A percentile compares a stretch with the other conserved stretches of the same genome.
These are phyloP conservation scores for Sesia apiformis DNA, from an alignment of 2,888 invertebrate genomes.

Conservation along the genomic window DNA sequence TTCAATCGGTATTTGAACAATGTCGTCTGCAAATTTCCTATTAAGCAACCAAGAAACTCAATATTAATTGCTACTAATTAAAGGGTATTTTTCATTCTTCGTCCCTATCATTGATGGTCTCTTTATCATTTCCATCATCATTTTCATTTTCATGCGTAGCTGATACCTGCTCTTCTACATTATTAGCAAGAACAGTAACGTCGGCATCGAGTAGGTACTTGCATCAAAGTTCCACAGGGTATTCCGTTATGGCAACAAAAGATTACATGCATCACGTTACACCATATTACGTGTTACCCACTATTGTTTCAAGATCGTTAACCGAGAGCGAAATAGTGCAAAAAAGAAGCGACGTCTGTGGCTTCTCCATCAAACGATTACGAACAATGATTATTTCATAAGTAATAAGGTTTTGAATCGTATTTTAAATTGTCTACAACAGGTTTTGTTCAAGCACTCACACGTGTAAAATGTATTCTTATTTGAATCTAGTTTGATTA, in stretches of 20 bases:
- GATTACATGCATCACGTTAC: slow-evolving; percentile 13
- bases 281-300: slow-evolving; percentile 21
- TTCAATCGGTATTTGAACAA: no score
- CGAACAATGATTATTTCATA: not conserved
- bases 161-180: no score
- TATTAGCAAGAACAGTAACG: no score
- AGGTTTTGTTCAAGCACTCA: not conserved
- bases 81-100: no score
- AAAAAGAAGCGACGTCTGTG: not conserved
- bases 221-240: no score
- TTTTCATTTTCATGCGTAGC: no score
- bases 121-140: no score
- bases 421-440: not conserved
- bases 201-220: no score
- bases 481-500: not conserved
- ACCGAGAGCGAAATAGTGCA: slow-evolving; percentile 11
- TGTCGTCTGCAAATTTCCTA: no score
- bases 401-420: not conserved
- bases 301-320: slow-evolving; percentile 21
- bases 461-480: not conserved
- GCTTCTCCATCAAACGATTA: not conserved
- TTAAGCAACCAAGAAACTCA: no score
- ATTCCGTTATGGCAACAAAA: not conserved
- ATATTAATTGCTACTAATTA: no score
- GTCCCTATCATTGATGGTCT: no score